phyloP scores from a whole-genome alignment of 1,140 invertebrate species.

The Medauroidea extradentata region DNA sequence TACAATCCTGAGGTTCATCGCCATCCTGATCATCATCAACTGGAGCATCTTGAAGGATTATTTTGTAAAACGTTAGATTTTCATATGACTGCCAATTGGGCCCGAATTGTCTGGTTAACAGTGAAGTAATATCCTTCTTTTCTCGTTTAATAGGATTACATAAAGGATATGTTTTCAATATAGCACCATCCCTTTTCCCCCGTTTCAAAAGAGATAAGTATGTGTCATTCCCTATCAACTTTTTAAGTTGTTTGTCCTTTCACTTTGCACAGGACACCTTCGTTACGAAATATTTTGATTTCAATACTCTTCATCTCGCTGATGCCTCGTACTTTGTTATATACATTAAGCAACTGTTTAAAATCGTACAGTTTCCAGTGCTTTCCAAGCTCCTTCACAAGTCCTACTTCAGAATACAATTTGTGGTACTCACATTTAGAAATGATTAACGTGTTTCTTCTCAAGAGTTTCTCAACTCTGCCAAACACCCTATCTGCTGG shows the following conservation, averaged over 20 bases:
- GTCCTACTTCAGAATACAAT: constrained; percentile 14
- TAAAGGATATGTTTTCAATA: not conserved
- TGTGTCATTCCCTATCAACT: not conserved
- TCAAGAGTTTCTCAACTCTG: constrained; percentile 27
- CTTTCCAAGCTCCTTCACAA: constrained; percentile 10
- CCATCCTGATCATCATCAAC: not conserved
- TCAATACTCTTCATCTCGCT: not conserved
- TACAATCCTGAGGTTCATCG: not conserved
- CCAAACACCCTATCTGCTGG: constrained; percentile 33
- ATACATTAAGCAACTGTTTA: not conserved
- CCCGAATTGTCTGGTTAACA: not conserved
- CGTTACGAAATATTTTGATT: not conserved
- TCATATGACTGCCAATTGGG: not conserved
- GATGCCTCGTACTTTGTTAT: not conserved
- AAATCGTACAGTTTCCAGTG: constrained; percentile 16
- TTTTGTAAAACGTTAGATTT: not conserved
- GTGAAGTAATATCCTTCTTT: not conserved
- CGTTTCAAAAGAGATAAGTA: not conserved
- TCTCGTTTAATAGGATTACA: not conserved
- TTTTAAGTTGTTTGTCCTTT: not conserved
- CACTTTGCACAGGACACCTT: not conserved
- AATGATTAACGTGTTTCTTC: constrained; percentile 21
- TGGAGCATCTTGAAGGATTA: not conserved
- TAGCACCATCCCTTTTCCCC: not conserved
- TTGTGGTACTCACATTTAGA: constrained; percentile 12